Conservation (phyloP, 2,888 invertebrate species). For the Cybosia mesomella region DNA sequence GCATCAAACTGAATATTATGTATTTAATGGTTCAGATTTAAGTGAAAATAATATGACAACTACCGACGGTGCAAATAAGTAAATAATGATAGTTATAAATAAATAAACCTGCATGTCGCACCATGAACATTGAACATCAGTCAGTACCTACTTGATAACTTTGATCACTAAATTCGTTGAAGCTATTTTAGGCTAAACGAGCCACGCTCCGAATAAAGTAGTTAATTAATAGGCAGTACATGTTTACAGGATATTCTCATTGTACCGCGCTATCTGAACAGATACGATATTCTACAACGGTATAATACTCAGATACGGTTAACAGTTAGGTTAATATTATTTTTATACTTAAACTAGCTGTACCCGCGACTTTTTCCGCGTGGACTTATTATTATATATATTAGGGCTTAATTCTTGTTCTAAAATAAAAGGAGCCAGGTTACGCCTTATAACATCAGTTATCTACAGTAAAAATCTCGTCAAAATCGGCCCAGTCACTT, state of each 20-base stretch:
- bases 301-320: neutral
- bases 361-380: neutral
- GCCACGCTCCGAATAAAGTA: conserved; percentile 12
- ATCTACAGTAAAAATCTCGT: neutral
- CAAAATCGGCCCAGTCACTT: neutral
- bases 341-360: neutral
- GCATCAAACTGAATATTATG: no score
- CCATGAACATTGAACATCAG: no score
- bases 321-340: neutral
- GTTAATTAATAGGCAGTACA: conserved; percentile 37
- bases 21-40: no score
- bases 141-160: neutral
- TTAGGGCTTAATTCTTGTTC: neutral
- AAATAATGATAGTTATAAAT: no score
- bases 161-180: neutral
- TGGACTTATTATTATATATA: no score
- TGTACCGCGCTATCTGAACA: neutral
- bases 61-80: no score
- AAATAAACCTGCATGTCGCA: no score
- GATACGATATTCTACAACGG: neutral
- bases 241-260: conserved; percentile 20
- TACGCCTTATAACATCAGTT: neutral
- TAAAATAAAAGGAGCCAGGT: neutral
- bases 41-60: no score
- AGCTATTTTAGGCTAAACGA: neutral